phyloP scores from a whole-genome alignment of 2,113 vertebrate genomes.

The Solea senegalensis region DNA sequence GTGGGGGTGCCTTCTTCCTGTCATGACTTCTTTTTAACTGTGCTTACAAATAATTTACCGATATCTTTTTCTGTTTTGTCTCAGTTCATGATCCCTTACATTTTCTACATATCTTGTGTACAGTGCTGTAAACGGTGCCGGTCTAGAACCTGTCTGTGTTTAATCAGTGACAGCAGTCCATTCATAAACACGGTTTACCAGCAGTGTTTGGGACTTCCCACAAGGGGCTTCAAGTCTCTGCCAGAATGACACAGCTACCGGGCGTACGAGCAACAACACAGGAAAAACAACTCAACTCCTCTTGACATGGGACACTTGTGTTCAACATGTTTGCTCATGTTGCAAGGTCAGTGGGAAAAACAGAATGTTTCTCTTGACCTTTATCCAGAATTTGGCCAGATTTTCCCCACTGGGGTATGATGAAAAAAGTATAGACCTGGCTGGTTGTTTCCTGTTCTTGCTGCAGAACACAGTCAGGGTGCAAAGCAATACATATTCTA shows the following conservation, averaged over 20 bases:
- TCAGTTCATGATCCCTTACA: neutral
- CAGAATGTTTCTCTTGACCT: conserved; percentile 33
- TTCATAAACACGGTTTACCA: conserved; percentile 73
- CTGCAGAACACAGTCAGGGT: neutral
- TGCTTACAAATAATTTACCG: neutral
- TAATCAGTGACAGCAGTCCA: conserved; percentile 59
- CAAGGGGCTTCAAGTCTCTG: conserved; percentile 39
- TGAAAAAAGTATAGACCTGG: conserved; percentile 9
- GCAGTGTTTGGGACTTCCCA: conserved; percentile 69
- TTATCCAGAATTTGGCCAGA: neutral
- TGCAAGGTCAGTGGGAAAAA: conserved; percentile 41
- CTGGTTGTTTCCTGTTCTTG: conserved; percentile 31
- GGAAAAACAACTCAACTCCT: conserved; percentile 36
- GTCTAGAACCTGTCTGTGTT: conserved; percentile 36
- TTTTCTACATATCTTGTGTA: neutral
- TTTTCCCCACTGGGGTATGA: conserved; percentile 23
- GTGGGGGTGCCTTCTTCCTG: conserved; percentile 18
- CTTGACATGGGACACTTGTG: conserved; percentile 28
- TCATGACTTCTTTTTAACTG: neutral
- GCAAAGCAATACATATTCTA: conserved; percentile 6
- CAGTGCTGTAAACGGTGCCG: conserved; percentile 9
- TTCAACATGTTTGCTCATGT: conserved; percentile 39
- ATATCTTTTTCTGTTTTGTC: neutral
- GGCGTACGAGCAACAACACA: conserved; percentile 44
- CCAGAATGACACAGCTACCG: conserved; percentile 62